Conservation (phyloP, 2,113 vertebrate genomes). For the Indicator maculatus region DNA sequence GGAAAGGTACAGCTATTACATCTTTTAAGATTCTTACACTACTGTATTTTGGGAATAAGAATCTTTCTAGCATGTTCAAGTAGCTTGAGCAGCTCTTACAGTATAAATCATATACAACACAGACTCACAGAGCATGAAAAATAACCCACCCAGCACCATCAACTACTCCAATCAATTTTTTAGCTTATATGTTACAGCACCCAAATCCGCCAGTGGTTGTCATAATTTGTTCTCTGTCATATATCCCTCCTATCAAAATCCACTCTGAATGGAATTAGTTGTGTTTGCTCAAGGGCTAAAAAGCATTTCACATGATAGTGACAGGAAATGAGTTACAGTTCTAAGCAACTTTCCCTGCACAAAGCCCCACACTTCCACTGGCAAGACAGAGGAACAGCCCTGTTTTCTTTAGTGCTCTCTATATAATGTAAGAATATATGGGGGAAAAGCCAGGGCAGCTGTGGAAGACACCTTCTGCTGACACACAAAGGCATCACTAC, state of each 20-base stretch:
- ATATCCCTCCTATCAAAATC: constrained; percentile 26
- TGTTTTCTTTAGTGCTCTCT: not conserved
- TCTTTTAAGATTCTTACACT: not conserved
- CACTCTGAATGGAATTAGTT: constrained; percentile 19
- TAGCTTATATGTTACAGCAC: not conserved
- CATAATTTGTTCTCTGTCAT: constrained; percentile 46
- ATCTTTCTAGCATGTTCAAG: constrained; percentile 21
- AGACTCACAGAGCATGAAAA: constrained; percentile 8
- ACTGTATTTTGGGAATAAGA: constrained; percentile 14
- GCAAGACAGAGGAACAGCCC: not conserved
- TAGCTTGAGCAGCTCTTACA: not conserved
- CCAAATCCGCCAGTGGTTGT: not conserved
- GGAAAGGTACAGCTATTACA: not conserved
- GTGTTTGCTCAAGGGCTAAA: not conserved
- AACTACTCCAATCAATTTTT: constrained; percentile 28
- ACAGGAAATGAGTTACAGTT: not conserved
- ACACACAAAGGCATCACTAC: not conserved
- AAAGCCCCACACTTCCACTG: not conserved
- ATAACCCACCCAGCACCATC: not conserved
- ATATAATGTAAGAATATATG: not conserved
- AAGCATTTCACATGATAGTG: not conserved
- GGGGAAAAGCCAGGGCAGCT: not conserved
- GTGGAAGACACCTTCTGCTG: constrained; percentile 1
- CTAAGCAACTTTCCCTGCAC: not conserved
- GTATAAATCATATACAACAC: not conserved